Evolutionary conservation across 2,888 invertebrate species (phyloP).

Genomic region (Cephus sareptanus): DNA sequence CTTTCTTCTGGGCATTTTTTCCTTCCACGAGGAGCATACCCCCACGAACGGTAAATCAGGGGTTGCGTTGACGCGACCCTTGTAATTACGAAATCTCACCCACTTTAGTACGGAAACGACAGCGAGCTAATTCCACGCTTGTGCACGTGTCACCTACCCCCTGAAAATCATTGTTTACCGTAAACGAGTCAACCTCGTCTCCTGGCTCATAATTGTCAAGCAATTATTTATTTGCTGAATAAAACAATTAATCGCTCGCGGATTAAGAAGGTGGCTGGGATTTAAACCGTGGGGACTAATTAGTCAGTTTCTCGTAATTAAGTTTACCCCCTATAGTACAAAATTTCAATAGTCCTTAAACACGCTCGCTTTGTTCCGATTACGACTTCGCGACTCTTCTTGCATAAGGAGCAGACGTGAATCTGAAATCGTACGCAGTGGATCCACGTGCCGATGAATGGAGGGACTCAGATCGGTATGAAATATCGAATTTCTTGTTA

Average conservation of each 20-base stretch:
- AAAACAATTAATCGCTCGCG: not conserved
- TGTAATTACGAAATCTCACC: slow-evolving; percentile 22
- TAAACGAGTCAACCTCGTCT: not conserved
- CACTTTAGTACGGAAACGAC: not conserved
- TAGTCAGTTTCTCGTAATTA: not conserved
- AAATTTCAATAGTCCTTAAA: not conserved
- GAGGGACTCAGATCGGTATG: too few species aligned
- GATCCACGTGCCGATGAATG: too few species aligned
- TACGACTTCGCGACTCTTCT: too few species aligned
- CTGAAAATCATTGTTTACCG: not conserved
- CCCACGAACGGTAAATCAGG: slow-evolving; percentile 17
- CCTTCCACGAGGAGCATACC: not conserved
- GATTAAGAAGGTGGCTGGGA: not conserved
- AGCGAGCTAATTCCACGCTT: not conserved
- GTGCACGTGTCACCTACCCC: not conserved
- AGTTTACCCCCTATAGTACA: not conserved
- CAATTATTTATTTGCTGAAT: not conserved
- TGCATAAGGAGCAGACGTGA: too few species aligned
- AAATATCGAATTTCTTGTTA: too few species aligned
- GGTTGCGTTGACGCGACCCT: slow-evolving; percentile 18
- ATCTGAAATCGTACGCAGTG: too few species aligned
- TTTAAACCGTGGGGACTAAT: not conserved
- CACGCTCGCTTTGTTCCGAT: too few species aligned
- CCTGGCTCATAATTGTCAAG: not conserved
- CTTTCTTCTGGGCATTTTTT: not conserved